These are phyloP conservation scores for Valencia hispanica DNA, from an alignment of 2,797 vertebrate genomes.

Conservation along the genomic window DNA sequence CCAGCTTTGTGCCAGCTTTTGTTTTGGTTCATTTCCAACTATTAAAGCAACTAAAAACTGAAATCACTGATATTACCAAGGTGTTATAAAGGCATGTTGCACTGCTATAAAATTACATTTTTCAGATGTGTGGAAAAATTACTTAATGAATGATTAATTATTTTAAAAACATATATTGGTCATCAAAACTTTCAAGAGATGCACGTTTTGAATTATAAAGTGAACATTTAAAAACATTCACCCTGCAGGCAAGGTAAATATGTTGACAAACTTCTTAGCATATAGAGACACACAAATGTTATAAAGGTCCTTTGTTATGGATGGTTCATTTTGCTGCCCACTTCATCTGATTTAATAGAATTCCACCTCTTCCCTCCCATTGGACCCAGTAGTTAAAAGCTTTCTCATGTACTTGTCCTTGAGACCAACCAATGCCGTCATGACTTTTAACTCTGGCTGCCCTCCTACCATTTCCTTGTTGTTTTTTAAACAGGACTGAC, in stretches of 20 bases:
- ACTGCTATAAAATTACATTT: background rate
- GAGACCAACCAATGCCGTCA: conserved; percentile 35
- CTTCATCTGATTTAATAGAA: conserved; percentile 64
- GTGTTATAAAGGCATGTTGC: background rate
- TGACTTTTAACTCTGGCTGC: conserved; percentile 52
- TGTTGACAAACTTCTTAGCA: background rate
- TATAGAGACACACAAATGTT: conserved; percentile 3
- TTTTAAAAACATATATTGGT: background rate
- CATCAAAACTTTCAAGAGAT: background rate
- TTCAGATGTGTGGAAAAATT: background rate
- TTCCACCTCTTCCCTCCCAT: conserved; percentile 35
- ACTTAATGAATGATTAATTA: background rate
- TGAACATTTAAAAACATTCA: background rate
- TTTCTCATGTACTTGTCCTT: conserved; percentile 63
- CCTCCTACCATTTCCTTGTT: conserved; percentile 29
- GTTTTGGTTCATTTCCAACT: no score
- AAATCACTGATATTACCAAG: background rate
- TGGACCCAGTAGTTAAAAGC: conserved; percentile 65
- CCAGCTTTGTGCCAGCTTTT: no score
- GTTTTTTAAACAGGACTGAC: conserved; percentile 18
- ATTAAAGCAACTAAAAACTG: no score
- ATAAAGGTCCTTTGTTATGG: conserved; percentile 42
- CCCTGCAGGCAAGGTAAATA: background rate
- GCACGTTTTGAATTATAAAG: background rate
- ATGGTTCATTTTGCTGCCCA: conserved; percentile 36